These are phyloP conservation scores for Hypomecis atomaria DNA, from an alignment of 2,888 invertebrate species.

Conservation along the genomic window DNA sequence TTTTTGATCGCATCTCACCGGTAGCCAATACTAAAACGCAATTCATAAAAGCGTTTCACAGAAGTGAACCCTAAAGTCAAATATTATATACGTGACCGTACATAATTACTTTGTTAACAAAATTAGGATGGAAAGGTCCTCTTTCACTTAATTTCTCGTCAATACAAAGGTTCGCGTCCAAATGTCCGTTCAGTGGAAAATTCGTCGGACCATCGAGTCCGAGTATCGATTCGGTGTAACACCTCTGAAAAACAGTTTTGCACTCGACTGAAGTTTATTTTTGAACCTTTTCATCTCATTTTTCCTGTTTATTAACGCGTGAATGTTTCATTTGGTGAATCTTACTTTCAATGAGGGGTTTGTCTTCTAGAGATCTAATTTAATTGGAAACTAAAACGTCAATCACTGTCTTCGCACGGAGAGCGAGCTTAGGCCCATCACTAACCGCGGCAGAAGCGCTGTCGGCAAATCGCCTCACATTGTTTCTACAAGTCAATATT, in stretches of 20 bases:
- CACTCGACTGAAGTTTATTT: conserved; percentile 80
- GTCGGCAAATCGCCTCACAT: conserved; percentile 54
- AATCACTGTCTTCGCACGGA: conserved; percentile 67
- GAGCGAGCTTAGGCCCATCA: background rate
- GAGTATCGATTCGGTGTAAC: conserved; percentile 78
- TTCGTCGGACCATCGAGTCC: conserved; percentile 80
- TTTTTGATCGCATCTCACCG: conserved; percentile 3
- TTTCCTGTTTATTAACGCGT: conserved; percentile 71
- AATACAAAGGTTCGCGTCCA: conserved; percentile 78
- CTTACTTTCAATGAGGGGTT: conserved; percentile 11
- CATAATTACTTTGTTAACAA: conserved; percentile 66
- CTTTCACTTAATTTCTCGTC: conserved; percentile 77
- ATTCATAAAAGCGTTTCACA: conserved; percentile 22
- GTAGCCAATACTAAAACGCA: conserved; percentile 7
- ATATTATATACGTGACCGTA: conserved; percentile 60
- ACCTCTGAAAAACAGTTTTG: conserved; percentile 82
- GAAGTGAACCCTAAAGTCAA: conserved; percentile 42
- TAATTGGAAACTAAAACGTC: conserved; percentile 57
- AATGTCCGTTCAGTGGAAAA: conserved; percentile 82
- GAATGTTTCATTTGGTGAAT: conserved; percentile 55
- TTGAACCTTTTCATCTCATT: conserved; percentile 79
- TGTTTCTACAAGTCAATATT: conserved; percentile 84
- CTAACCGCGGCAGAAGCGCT: conserved; percentile 57
- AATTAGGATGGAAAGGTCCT: conserved; percentile 75
- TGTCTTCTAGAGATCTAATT: conserved; percentile 10